A percentile compares a stretch with the other conserved stretches of the same genome.
Evolutionary conservation across 2,113 vertebrate genomes (phyloP).

Genomic region (Telmatochromis brichardi): DNA sequence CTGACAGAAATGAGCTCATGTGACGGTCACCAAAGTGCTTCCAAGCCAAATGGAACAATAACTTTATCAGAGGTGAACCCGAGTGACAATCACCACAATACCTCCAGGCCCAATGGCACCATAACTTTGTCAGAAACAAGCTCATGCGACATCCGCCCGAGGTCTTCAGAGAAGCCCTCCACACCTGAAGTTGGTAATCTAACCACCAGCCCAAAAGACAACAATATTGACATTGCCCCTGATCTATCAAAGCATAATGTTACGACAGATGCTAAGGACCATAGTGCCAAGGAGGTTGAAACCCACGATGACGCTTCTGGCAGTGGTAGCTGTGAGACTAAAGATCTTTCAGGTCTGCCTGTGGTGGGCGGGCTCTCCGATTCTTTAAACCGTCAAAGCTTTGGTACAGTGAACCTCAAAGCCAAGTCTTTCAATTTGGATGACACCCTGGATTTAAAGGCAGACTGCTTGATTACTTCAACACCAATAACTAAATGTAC

Average conservation of each 20-base stretch:
- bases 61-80: neutral
- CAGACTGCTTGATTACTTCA: constrained; percentile 13
- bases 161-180: neutral
- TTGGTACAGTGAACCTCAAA: neutral
- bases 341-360: neutral
- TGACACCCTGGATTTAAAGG: constrained; percentile 29
- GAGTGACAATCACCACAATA: neutral
- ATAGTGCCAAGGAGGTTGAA: neutral
- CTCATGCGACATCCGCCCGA: neutral
- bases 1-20: neutral
- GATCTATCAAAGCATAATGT: neutral
- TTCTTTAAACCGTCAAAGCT: neutral
- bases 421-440: neutral
- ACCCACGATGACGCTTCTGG: neutral
- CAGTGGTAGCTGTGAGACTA: neutral
- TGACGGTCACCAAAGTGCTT: neutral
- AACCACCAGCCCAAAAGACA: neutral
- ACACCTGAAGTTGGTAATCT: neutral
- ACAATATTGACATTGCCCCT: too few relatives aligned
- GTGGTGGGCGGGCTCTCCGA: neutral
- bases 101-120: neutral
- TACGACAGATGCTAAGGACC: neutral
- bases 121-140: neutral
- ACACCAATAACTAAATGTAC: neutral
- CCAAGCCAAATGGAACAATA: neutral